A percentile compares a stretch with the other conserved stretches of the same genome.
These are phyloP conservation scores for Laticauda laticaudata DNA, from an alignment of 2,113 vertebrate genomes.

Conservation along the genomic window DNA sequence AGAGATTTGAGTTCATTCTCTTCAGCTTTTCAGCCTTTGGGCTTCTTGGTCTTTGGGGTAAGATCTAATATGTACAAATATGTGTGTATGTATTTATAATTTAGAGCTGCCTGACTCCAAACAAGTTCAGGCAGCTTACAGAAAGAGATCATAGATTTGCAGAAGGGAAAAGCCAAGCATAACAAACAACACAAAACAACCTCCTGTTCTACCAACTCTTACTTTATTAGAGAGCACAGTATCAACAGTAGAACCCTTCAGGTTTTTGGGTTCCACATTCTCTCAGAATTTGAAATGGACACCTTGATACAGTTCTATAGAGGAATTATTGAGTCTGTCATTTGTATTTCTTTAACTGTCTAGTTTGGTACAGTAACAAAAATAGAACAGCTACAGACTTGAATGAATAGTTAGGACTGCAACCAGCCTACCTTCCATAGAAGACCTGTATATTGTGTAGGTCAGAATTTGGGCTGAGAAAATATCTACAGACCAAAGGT, in stretches of 20 bases:
- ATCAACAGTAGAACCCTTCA: background rate
- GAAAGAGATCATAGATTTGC: background rate
- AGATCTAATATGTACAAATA: background rate
- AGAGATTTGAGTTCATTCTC: background rate
- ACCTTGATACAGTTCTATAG: background rate
- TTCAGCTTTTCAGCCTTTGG: background rate
- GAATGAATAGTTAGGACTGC: too few relatives aligned
- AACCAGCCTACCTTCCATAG: too few relatives aligned
- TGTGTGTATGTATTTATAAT: background rate
- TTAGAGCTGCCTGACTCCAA: background rate
- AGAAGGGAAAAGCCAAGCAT: background rate
- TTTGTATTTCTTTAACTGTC: too few relatives aligned
- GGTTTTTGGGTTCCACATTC: background rate
- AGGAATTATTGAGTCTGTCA: background rate
- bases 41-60: background rate
- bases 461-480: too few relatives aligned
- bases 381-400: too few relatives aligned
- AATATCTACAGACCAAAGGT: too few relatives aligned
- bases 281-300: background rate
- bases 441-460: too few relatives aligned
- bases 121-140: background rate
- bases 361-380: too few relatives aligned
- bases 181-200: background rate
- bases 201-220: background rate
- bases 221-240: background rate